Base-by-base conservation (phyloP, 1,140 invertebrate genomes). In the Hypsibius dujardini region DNA sequence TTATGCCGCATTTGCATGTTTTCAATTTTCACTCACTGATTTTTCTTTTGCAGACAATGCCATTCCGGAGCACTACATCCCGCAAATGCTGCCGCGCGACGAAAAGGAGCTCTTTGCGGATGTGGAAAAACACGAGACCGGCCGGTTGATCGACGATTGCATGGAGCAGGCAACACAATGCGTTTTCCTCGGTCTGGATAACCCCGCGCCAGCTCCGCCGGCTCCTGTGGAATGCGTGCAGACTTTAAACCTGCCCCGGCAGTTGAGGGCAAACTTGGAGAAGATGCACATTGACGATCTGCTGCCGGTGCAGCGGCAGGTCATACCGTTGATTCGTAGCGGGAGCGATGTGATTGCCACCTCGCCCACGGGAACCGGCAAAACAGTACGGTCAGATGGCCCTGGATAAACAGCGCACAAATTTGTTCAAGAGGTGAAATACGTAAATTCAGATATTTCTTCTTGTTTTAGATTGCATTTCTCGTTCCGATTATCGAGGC, bases 281-380 rank as follows among this genome's bases (percentile, higher is more conserved):
- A 15, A 42, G 50, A 56, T 56, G 3, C 3, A 45, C 3, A 67
- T 67, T 45, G 42, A 45, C 12, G 62, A 67, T 15, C 62, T 67
- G 3, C 42, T 67, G 7, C 62, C 62, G 3, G 42, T 67, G 7
- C 62, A 67, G 62, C 62, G 62, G 7, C 12, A 12, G 42, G 62
- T 67, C 42, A 67, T 67, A 7, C 62, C 62, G 12, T 7, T 67
- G 12, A 42, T 67, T 42, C 62, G 45, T 12, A 45, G 45, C 3
- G 62, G 62, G 12, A 15, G 7, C 42, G 62, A 67, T 42, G 62
- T 67, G 3, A 67, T 67, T 42, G 62, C 12, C 42, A 42, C 45
- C 12, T 67, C 62, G 12, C 62, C 62, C 42, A 67, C 62, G 12
- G 62, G 62, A 12, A 67, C 62, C 62, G 62, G 62, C 12, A 67